Evolutionary conservation across 2,888 invertebrate genomes (phyloP).

Genomic region (Boloria selene): DNA sequence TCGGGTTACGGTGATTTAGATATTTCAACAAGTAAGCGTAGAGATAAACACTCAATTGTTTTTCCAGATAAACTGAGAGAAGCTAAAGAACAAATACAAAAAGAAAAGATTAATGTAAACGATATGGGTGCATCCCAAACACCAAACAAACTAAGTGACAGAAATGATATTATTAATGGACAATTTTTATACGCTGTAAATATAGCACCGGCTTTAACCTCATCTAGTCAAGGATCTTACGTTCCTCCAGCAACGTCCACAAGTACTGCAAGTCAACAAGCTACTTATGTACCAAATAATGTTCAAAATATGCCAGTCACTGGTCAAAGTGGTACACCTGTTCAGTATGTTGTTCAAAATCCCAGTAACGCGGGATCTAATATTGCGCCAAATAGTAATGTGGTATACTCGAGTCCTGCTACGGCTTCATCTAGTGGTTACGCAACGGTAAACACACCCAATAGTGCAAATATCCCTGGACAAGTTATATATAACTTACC

Average conservation of each 20-base stretch:
- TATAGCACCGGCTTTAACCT: conserved; percentile 15
- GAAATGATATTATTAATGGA: conserved; percentile 1
- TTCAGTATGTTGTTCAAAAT: conserved; percentile 12
- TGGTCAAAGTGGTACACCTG: background rate
- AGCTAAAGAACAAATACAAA: conserved; percentile 13
- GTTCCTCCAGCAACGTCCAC: background rate
- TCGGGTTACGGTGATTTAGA: background rate
- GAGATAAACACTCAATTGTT: conserved; percentile 16
- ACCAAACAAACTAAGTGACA: conserved; percentile 1
- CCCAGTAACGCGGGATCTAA: conserved; percentile 9
- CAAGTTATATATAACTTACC: conserved; percentile 9
- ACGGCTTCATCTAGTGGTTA: conserved; percentile 17
- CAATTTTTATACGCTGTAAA: conserved; percentile 33
- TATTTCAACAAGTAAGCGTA: conserved; percentile 8
- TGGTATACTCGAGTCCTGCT: conserved; percentile 19
- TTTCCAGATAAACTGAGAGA: conserved; percentile 19
- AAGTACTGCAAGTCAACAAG: conserved; percentile 3
- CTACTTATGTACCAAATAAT: background rate
- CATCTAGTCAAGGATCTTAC: conserved; percentile 2
- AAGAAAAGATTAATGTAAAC: conserved; percentile 2
- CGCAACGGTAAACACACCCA: conserved; percentile 25
- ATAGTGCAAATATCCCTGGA: conserved; percentile 4
- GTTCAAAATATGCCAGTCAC: background rate
- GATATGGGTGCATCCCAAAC: background rate
- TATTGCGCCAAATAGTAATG: conserved; percentile 16